A percentile compares a stretch with the other conserved stretches of the same genome.
Evolutionary conservation across 2,113 vertebrate species (phyloP).

Genomic region (Myrmecobius fasciatus): DNA sequence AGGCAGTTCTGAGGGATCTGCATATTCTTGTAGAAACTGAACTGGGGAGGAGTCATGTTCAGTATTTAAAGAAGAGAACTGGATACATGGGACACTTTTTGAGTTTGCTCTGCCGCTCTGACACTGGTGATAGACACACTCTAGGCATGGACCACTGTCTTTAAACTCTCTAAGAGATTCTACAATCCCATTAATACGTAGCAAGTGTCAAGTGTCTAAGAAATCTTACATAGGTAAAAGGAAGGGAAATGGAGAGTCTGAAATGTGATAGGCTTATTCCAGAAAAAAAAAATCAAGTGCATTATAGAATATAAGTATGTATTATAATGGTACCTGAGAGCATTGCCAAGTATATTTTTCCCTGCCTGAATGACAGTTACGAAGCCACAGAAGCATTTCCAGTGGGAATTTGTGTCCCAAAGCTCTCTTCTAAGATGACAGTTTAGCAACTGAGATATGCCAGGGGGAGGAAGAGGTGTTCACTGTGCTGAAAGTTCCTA

Average conservation of each 20-base stretch:
- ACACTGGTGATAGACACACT: not conserved
- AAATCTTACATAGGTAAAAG: not conserved
- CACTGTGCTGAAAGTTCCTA: not conserved
- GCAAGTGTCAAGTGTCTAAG: not conserved
- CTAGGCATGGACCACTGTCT: not conserved
- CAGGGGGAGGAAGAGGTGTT: not conserved
- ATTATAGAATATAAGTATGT: not conserved
- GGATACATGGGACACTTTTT: not conserved
- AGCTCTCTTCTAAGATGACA: not conserved
- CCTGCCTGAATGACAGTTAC: not conserved
- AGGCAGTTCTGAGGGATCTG: not conserved
- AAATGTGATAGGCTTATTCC: not conserved
- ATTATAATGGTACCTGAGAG: not conserved
- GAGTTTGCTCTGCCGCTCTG: not conserved
- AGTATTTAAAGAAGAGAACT: not conserved
- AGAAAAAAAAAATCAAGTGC: not conserved
- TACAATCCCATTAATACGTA: not conserved
- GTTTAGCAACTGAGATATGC: not conserved
- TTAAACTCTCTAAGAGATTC: not conserved
- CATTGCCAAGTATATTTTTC: not conserved
- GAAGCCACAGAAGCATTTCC: not conserved
- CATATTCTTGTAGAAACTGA: not conserved
- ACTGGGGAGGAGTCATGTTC: not conserved
- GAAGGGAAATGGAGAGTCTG: not conserved
- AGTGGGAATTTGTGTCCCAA: slow-evolving; percentile 4